These are phyloP conservation scores for Steatornis caripensis DNA, from an alignment of 2,113 vertebrate species.

Conservation along the genomic window DNA sequence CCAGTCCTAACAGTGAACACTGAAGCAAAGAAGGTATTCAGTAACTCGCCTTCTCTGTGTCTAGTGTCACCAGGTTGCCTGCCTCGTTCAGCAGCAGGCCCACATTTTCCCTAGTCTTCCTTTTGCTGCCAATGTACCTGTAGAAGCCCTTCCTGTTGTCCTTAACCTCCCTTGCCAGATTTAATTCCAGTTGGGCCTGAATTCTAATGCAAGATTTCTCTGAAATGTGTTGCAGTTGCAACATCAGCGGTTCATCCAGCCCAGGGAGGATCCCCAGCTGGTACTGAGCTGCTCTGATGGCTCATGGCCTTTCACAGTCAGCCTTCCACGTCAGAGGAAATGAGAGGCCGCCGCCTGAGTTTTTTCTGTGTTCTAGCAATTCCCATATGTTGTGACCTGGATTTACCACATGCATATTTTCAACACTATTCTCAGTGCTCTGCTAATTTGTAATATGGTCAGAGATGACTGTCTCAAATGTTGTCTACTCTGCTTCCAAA, in stretches of 20 bases:
- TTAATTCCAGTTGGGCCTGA: too few relatives aligned
- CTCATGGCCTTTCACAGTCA: not conserved
- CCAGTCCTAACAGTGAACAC: too few relatives aligned
- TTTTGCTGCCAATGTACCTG: too few relatives aligned
- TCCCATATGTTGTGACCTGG: not conserved
- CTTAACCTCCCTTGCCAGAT: too few relatives aligned
- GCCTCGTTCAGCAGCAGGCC: too few relatives aligned
- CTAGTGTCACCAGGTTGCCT: too few relatives aligned
- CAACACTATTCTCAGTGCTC: not conserved
- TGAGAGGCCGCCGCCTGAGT: not conserved
- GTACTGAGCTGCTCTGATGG: not conserved
- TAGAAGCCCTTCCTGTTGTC: too few relatives aligned
- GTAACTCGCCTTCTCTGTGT: too few relatives aligned
- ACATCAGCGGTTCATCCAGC: not conserved
- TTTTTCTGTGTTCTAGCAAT: not conserved
- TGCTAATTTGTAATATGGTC: not conserved
- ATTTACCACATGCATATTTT: not conserved
- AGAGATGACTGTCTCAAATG: not conserved
- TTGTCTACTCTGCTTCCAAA: not conserved
- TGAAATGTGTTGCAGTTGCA: not conserved
- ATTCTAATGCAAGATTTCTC: too few relatives aligned
- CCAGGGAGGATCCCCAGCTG: conserved; percentile 1
- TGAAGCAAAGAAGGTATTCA: too few relatives aligned
- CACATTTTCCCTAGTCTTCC: too few relatives aligned
- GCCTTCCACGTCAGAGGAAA: not conserved